phyloP scores from a whole-genome alignment of 2,113 vertebrate species.

The Coreoperca whiteheadi region DNA sequence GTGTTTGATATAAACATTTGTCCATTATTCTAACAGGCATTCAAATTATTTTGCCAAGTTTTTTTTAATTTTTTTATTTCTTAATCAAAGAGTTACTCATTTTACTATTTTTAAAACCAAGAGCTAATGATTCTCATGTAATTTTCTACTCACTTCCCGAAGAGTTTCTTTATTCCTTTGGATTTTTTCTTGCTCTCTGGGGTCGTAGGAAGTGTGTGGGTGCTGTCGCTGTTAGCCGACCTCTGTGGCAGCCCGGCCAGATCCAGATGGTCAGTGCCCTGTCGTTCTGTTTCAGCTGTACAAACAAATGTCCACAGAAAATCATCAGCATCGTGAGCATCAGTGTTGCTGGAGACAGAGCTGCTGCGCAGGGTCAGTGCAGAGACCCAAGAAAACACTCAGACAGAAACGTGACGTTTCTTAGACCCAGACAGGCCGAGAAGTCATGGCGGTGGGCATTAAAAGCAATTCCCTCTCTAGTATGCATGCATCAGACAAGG shows the following conservation, averaged over 20 bases:
- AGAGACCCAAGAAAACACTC: constrained; percentile 32
- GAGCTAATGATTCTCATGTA: no score
- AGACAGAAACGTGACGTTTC: constrained; percentile 37
- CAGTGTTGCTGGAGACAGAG: background rate
- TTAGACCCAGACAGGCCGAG: constrained; percentile 28
- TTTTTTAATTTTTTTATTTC: background rate
- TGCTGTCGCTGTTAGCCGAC: constrained; percentile 84
- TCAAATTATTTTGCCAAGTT: background rate
- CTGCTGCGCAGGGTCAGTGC: constrained; percentile 3
- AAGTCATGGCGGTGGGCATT: constrained; percentile 19
- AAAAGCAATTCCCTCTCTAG: constrained; percentile 25
- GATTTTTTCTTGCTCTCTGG: constrained; percentile 94
- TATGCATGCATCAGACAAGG: constrained; percentile 52
- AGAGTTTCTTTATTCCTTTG: constrained; percentile 94
- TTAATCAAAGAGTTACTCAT: background rate
- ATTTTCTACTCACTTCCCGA: constrained; percentile 91
- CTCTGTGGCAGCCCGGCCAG: constrained; percentile 89
- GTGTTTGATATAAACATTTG: background rate
- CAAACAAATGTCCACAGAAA: constrained; percentile 60
- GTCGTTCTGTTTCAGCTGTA: constrained; percentile 92
- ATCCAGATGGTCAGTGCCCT: constrained; percentile 91
- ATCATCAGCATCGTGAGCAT: constrained; percentile 31
- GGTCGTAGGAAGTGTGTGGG: constrained; percentile 88
- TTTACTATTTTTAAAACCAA: background rate
- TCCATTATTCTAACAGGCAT: background rate